Conservation (phyloP, 2,888 invertebrate genomes). For the Tinea pellionella region DNA sequence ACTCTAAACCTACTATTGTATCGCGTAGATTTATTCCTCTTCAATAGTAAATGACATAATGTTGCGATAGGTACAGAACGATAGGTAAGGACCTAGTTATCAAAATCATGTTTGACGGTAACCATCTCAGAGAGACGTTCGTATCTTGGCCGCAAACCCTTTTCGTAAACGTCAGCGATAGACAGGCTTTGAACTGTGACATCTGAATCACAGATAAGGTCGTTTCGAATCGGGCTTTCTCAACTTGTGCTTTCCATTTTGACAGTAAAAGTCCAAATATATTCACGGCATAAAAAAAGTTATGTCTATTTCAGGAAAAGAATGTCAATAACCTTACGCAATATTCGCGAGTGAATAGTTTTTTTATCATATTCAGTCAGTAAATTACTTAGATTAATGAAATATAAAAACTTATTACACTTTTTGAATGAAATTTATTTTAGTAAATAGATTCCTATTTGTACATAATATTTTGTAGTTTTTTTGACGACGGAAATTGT, state of each 20-base stretch:
- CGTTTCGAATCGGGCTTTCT: slow-evolving; percentile 19
- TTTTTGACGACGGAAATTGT: too few species aligned
- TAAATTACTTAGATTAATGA: too few species aligned
- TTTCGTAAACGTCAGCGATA: slow-evolving; percentile 21
- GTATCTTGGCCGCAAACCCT: slow-evolving; percentile 9
- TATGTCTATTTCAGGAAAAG: neutral
- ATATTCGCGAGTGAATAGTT: neutral
- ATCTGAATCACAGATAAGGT: slow-evolving; percentile 39
- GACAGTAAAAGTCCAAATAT: neutral
- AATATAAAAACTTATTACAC: too few species aligned
- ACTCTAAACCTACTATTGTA: too few species aligned
- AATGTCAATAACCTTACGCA: neutral
- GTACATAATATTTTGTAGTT: too few species aligned
- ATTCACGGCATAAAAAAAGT: neutral
- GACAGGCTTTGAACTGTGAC: slow-evolving; percentile 23
- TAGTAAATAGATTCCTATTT: too few species aligned
- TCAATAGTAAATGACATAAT: too few species aligned
- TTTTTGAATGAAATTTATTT: too few species aligned
- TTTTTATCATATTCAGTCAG: neutral
- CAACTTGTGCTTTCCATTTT: slow-evolving; percentile 14
- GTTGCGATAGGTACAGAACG: too few species aligned
- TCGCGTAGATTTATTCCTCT: too few species aligned
- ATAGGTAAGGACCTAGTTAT: neutral
- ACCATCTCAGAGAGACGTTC: neutral
- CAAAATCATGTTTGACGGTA: neutral